phyloP scores from a whole-genome alignment of 1,140 invertebrate genomes.

The Probaryconus sp. region DNA sequence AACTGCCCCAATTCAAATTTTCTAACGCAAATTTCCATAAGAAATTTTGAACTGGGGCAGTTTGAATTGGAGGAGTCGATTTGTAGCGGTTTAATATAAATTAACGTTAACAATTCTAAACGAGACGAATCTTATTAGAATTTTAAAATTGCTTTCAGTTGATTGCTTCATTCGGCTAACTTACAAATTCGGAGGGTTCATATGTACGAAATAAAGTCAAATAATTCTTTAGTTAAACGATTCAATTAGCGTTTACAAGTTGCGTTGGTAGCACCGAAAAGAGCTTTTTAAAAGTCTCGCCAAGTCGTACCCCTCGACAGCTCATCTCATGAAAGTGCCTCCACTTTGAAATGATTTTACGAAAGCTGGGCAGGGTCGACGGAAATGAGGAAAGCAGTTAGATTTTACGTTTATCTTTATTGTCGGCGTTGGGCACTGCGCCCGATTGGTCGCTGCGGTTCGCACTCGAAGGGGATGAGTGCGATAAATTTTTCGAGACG shows the following conservation, averaged over 20 bases:
- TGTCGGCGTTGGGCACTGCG: constrained; percentile 43
- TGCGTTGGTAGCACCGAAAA: constrained; percentile 40
- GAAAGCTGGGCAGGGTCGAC: constrained; percentile 41
- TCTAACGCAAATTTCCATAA: no score
- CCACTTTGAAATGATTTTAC: constrained; percentile 60
- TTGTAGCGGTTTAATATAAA: no score
- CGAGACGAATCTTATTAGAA: neutral
- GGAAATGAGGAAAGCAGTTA: constrained; percentile 64
- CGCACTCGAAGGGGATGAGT: constrained; percentile 24
- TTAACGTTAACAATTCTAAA: no score
- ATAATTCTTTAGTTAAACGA: constrained; percentile 50
- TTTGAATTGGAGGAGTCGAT: no score
- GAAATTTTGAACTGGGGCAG: no score
- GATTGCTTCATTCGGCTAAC: constrained; percentile 16
- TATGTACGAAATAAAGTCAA: constrained; percentile 31
- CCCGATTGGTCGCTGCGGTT: constrained; percentile 55
- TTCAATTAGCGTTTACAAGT: constrained; percentile 63
- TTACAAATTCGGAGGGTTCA: neutral
- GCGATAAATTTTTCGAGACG: constrained; percentile 48
- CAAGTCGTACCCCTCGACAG: constrained; percentile 58
- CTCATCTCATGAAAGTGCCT: constrained; percentile 66
- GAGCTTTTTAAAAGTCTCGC: constrained; percentile 62
- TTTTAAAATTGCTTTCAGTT: neutral
- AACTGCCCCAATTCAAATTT: no score
- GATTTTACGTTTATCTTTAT: constrained; percentile 74